These are phyloP conservation scores for Phaenicophaeus curvirostris DNA, from an alignment of 2,797 vertebrate genomes.

Conservation along the genomic window DNA sequence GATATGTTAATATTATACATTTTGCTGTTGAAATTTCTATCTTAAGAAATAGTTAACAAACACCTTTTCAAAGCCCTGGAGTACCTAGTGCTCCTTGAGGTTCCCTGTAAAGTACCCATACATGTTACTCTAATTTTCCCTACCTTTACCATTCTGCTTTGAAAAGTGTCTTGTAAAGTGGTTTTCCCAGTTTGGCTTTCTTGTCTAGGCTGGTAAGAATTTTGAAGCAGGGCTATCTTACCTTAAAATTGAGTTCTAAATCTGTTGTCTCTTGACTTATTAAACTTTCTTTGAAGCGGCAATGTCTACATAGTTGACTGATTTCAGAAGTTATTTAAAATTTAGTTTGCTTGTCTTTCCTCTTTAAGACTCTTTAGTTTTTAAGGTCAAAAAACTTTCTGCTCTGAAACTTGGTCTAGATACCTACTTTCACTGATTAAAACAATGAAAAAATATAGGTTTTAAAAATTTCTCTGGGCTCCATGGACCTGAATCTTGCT, in stretches of 20 bases:
- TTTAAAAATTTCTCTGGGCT: not conserved
- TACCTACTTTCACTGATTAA: not conserved
- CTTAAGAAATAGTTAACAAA: not conserved
- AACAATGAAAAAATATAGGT: not conserved
- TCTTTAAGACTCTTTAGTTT: not conserved
- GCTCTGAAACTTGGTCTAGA: not conserved
- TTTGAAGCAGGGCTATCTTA: not conserved
- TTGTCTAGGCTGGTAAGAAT: not conserved
- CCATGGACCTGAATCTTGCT: not conserved
- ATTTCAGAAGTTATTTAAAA: not conserved
- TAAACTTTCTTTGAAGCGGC: constrained; percentile 31
- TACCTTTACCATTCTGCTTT: not conserved
- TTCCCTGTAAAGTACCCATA: not conserved
- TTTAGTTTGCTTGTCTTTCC: not conserved
- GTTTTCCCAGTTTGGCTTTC: not conserved
- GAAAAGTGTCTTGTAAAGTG: not conserved
- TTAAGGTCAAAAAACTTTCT: not conserved
- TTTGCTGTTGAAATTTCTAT: not conserved
- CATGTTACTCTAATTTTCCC: not conserved
- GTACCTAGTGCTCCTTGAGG: not conserved
- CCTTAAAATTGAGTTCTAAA: constrained; percentile 15
- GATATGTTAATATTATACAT: not conserved
- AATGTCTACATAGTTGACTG: not conserved
- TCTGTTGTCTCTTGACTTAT: not conserved
- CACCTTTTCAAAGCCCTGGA: not conserved